Evolutionary conservation across 2,113 vertebrate genomes (phyloP), one percentile per base, ranked within the genome.

Genomic region (Otolemur garnettii): DNA sequence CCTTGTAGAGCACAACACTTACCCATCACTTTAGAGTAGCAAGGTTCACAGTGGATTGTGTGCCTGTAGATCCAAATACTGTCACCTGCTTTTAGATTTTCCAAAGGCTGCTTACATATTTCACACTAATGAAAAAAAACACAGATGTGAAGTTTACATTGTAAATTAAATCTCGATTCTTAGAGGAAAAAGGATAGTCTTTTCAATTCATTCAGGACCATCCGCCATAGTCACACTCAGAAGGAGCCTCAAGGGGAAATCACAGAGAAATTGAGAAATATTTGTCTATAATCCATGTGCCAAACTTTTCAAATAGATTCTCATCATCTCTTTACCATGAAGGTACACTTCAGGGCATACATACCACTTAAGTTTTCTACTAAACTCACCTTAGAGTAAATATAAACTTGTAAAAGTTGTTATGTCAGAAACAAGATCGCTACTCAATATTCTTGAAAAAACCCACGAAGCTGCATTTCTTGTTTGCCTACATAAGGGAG

Each of bases 51-150:
- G 95, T 99, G 99, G 94, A 99, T 99, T 88, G 98, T 99, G 84
- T 98, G 95, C 71, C 97, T 99, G 95, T 99, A 99, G 98, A 99
- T 98, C 99, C 99, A 99, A 98, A 99, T 98, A 96, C 98, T 99
- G 98, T 99, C 99, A 81, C 99, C 99, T 14, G 99, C 99, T 97
- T 98, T 99, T 97, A 99, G 96, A 78, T 99, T 97, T 96, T 98
- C 99, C 98, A 99, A 98, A 96, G 98, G 95, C 71, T 59, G 83
- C 87, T 98, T 99, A 97, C 99, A 99, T 97, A 99, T 99, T 96
- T 99, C 98, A 97, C 99, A 99, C 99, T 99, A 95, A 81, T 55
- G 50, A 84, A 95, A 95, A 95, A 96, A 96, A 74, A 83, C 28
- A 68, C 64, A 91, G n/a, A 93, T 69, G 45, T 81, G 95, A 93